These are phyloP conservation scores for Chrysodeixis includens DNA, from an alignment of 2,888 invertebrate genomes.

Conservation along the genomic window DNA sequence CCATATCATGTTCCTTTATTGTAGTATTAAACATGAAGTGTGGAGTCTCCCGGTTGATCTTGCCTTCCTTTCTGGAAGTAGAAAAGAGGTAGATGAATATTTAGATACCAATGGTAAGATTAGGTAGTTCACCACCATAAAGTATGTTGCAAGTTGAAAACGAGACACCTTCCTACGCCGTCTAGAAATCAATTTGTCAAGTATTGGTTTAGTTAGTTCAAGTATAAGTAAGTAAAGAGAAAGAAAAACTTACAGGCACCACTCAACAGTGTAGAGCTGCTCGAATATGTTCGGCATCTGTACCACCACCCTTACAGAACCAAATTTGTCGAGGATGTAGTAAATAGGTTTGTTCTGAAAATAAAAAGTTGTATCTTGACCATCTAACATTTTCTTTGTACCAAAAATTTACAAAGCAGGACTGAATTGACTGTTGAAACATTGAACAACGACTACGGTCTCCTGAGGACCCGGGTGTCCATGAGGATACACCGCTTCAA, in stretches of 20 bases:
- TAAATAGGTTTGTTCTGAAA: conserved; percentile 40
- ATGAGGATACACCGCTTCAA: too few relatives aligned
- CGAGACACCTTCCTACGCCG: too few relatives aligned
- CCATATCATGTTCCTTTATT: conserved; percentile 24
- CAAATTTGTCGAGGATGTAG: conserved; percentile 33
- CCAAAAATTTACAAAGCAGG: too few relatives aligned
- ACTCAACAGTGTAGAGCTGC: conserved; percentile 29
- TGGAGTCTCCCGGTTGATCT: conserved; percentile 1
- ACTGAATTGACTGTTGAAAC: too few relatives aligned
- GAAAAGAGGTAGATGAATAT: not conserved
- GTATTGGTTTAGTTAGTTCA: too few relatives aligned
- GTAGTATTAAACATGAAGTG: conserved; percentile 24
- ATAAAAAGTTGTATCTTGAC: not conserved
- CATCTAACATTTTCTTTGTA: too few relatives aligned
- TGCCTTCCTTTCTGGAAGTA: conserved; percentile 42
- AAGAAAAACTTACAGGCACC: conserved; percentile 41
- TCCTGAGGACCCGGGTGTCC: too few relatives aligned
- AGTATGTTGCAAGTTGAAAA: too few relatives aligned
- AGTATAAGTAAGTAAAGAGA: not conserved
- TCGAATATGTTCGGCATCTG: conserved; percentile 32
- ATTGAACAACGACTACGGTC: too few relatives aligned
- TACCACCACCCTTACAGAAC: conserved; percentile 34
- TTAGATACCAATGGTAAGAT: too few relatives aligned
- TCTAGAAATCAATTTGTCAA: too few relatives aligned
- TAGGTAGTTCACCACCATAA: too few relatives aligned